Evolutionary conservation across 64 coral and sea anemone species (phyloP).

Genomic region (Anthopleura sola): DNA sequence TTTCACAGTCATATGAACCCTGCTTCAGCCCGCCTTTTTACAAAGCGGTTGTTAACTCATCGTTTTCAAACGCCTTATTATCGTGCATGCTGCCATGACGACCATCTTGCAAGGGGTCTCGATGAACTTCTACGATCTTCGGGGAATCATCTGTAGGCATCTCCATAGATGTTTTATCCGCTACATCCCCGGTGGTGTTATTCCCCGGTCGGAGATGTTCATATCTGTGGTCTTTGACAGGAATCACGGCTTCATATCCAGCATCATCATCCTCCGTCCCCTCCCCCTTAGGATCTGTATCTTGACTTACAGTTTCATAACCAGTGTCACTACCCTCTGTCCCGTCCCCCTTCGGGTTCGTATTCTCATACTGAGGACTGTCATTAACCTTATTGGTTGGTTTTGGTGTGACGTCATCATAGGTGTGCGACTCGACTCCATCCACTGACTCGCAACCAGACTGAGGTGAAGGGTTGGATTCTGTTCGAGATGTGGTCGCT

Average conservation of each 20-base stretch:
- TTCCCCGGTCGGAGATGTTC: not conserved
- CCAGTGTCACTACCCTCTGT: not conserved
- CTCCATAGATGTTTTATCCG: not conserved
- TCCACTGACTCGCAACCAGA: not conserved
- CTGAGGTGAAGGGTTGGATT: not conserved
- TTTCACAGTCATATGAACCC: no score
- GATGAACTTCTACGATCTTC: not conserved
- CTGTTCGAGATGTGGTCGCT: not conserved
- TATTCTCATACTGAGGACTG: not conserved
- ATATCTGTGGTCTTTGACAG: not conserved
- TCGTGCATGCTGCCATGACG: not conserved
- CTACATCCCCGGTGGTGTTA: not conserved
- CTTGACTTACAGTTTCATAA: not conserved
- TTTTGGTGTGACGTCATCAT: not conserved
- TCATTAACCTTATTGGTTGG: not conserved
- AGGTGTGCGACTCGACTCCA: not conserved
- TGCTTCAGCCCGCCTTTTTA: not conserved
- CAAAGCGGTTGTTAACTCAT: not conserved
- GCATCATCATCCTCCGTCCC: not conserved
- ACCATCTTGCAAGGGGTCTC: not conserved
- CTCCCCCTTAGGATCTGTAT: not conserved
- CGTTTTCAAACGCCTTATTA: not conserved
- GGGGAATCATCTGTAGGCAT: not conserved
- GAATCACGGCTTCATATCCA: not conserved
- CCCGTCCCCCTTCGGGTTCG: not conserved